Base-by-base conservation (phyloP, 2,797 vertebrate genomes). In the Ctenosaura bakeri region DNA sequence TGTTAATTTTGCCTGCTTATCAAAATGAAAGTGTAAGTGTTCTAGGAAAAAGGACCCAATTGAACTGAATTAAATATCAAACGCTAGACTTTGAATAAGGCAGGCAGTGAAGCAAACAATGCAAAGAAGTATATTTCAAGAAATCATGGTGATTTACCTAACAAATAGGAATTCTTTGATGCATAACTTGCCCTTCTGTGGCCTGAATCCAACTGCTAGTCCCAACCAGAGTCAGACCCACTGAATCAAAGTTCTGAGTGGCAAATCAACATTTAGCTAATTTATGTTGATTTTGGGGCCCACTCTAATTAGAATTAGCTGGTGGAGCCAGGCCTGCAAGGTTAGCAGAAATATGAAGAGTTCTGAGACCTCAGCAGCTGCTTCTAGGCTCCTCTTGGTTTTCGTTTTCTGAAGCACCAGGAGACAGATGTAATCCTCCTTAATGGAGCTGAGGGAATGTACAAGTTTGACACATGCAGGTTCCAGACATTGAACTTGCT, bases 1-100 rank as follows among this genome's bases (percentile, higher is more conserved):
- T 29, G 35, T 54, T 89, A 76, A 22, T 87, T 16, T 80, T 83
- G n/a, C 54, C 71, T 62, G 26, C 52, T 86, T 86, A 62, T 46
- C 50, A 80, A 26, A 79, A 22, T 46, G 32, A 59, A 42, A 82
- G 35, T 20, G 1, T 59, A 78, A 69, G 50, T 85, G 84, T 50
- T 42, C 66, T 26, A 64, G 42, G 22, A 50, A n/a, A 16, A 52
- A 59, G 4, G 29, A 73, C 2, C 16, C 24, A 74, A 24, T 20
- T 38, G 54, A 20, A 32, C 13, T 69, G 26, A 79, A 52, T 29
- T 52, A 62, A 26, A 62, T 22, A 24, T 16, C 71, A 83, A 54
- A 87, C 32, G 73, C 35, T 76, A 32, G 56, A 32, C n/a, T 80
- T 85, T 22, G 62, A 69, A 54, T 81, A 80, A 88, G 50, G 24